Conservation (phyloP, 35 echinoderm and acorn worm genomes). For the Ophiothrix spiculata region DNA sequence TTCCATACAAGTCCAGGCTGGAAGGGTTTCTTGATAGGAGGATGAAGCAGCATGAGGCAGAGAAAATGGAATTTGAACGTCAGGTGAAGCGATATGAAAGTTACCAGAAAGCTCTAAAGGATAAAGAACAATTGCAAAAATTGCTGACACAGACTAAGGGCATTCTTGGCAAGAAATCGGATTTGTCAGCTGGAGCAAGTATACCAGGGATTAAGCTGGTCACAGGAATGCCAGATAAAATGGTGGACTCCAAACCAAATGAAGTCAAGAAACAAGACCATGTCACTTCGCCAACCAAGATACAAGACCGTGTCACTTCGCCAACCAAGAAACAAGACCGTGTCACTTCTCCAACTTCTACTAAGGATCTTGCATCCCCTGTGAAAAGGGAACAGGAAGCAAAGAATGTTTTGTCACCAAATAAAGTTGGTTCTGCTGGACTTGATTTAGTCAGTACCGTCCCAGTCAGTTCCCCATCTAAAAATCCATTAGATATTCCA, state of each 20-base stretch:
- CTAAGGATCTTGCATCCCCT: background rate
- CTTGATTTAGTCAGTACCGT: background rate
- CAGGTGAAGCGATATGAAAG: constrained; percentile 67
- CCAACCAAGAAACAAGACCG: background rate
- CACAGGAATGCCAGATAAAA: background rate
- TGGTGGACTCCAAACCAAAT: too few species aligned
- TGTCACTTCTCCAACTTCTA: background rate
- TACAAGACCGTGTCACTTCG: background rate
- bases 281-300: background rate
- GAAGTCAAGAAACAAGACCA: too few species aligned
- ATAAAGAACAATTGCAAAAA: constrained; percentile 62
- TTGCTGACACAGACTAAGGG: constrained; percentile 20
- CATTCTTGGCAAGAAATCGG: background rate
- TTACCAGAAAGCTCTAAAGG: constrained; percentile 52
- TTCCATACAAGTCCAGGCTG: constrained; percentile 68
- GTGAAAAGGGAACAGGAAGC: background rate
- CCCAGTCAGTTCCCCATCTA: background rate
- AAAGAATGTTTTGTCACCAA: background rate
- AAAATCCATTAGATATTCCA: too few species aligned
- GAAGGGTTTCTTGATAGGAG: constrained; percentile 82
- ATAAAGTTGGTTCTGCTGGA: background rate
- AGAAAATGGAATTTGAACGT: constrained; percentile 40
- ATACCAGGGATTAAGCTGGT: background rate
- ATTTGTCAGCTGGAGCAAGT: background rate
- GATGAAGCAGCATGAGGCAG: constrained; percentile 64